These are phyloP conservation scores for Idris sp. DNA, from an alignment of 1,140 invertebrate species.

Conservation along the genomic window DNA sequence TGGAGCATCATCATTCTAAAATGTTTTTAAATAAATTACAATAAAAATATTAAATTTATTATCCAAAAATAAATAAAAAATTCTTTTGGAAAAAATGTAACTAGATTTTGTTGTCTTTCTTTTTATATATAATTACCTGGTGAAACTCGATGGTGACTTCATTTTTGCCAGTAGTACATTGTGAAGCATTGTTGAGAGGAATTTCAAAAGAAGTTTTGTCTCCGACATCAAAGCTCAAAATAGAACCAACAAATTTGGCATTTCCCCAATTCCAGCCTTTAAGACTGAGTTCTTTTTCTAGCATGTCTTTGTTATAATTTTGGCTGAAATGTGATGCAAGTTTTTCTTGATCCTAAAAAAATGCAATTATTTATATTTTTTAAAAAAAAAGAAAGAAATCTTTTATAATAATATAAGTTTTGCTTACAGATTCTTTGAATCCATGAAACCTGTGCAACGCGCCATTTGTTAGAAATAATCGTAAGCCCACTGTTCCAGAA, in stretches of 20 bases:
- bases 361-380: too few relatives aligned
- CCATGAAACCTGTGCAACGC: slow-evolving; percentile 81
- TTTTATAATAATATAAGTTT: too few relatives aligned
- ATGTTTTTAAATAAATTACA: too few relatives aligned
- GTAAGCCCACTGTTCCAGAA: slow-evolving; percentile 91
- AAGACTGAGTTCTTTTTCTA: slow-evolving; percentile 94
- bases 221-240: slow-evolving; percentile 95
- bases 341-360: slow-evolving; percentile 88
- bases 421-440: slow-evolving; percentile 94
- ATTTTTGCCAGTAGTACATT: slow-evolving; percentile 98
- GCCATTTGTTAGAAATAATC: slow-evolving; percentile 95
- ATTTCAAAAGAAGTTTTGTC: slow-evolving; percentile 96
- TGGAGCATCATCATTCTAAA: slow-evolving; percentile 98
- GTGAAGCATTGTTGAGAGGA: slow-evolving; percentile 96
- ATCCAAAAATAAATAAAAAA: too few relatives aligned
- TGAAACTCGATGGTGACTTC: slow-evolving; percentile 99
- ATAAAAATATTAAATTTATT: too few relatives aligned
- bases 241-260: slow-evolving; percentile 94
- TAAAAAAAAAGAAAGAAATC: too few relatives aligned
- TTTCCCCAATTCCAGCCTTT: slow-evolving; percentile 99
- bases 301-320: slow-evolving; percentile 90
- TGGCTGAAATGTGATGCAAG: slow-evolving; percentile 90
- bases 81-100: too few relatives aligned
- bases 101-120: too few relatives aligned
- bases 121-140: too few relatives aligned